phyloP scores from a whole-genome alignment of 2,113 vertebrate genomes.

The Anarrhichthys ocellatus region DNA sequence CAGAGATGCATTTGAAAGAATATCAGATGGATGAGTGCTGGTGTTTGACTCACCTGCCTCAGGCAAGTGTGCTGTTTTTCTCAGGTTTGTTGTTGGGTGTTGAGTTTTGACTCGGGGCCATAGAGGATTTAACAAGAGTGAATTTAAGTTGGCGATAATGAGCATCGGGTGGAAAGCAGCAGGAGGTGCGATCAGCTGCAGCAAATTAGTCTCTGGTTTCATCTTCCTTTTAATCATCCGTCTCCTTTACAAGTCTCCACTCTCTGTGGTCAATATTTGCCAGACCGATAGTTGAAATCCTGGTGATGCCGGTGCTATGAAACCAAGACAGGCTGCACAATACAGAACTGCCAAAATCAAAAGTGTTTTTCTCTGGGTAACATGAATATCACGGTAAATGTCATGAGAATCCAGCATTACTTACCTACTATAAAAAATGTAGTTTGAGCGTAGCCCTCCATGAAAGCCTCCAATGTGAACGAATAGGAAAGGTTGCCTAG shows the following conservation, averaged over 20 bases:
- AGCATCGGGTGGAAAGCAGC: conserved; percentile 12
- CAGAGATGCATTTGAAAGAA: conserved; percentile 5
- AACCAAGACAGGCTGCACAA: not conserved
- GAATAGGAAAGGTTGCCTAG: too few species aligned
- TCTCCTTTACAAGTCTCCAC: not conserved
- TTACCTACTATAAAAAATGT: not conserved
- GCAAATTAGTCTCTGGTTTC: conserved; percentile 1
- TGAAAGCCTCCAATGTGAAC: not conserved
- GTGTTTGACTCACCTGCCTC: conserved; percentile 43
- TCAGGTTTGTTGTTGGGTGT: conserved; percentile 36
- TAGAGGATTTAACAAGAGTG: conserved; percentile 26
- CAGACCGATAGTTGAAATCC: not conserved
- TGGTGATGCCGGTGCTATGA: not conserved
- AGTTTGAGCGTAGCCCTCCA: not conserved
- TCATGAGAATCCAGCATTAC: not conserved
- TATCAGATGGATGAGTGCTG: conserved; percentile 8
- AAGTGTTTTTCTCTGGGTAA: conserved; percentile 3
- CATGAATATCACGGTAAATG: not conserved
- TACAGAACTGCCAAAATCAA: not conserved
- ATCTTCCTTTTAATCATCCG: not conserved
- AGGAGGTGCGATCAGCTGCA: conserved; percentile 5
- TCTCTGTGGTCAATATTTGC: not conserved
- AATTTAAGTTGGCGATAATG: conserved; percentile 48
- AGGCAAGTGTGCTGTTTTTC: conserved; percentile 23
- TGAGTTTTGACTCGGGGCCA: conserved; percentile 20